Evolutionary conservation across 2,113 vertebrate species (phyloP).

Genomic region (Periophthalmus modestus): DNA sequence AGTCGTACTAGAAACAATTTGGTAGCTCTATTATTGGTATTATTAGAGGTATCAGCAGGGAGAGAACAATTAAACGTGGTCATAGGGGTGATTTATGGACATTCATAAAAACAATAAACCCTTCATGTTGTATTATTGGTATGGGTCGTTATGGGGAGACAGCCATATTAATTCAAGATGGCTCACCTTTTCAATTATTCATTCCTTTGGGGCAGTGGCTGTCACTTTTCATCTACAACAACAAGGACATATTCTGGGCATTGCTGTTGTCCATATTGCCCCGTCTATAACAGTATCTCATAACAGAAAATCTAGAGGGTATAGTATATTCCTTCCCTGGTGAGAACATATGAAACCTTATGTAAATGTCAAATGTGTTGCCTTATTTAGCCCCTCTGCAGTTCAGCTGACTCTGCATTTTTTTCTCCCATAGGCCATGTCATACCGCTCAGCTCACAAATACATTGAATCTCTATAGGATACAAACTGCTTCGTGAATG

Average conservation of each 20-base stretch:
- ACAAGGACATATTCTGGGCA: neutral
- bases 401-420: conserved; percentile 19
- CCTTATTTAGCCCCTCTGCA: conserved; percentile 23
- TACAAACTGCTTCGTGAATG: conserved; percentile 10
- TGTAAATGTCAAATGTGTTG: conserved; percentile 18
- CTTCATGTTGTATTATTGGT: neutral
- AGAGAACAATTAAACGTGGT: neutral
- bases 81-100: neutral
- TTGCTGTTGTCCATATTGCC: neutral
- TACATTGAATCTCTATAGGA: conserved; percentile 12
- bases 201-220: neutral
- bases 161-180: neutral
- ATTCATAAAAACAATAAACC: neutral
- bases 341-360: conserved; percentile 16
- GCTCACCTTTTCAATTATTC: neutral
- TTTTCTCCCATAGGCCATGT: conserved; percentile 5
- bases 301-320: neutral
- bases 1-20: neutral
- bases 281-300: conserved; percentile 9
- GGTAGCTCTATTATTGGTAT: neutral
- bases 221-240: neutral
- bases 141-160: neutral
- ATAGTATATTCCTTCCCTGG: conserved; percentile 5
- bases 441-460: conserved; percentile 31
- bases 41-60: neutral